Percentiles rank a stretch among this genome's conserved stretches.
These are phyloP conservation scores for Craniophora ligustri DNA, from an alignment of 2,888 invertebrate genomes.

Conservation along the genomic window DNA sequence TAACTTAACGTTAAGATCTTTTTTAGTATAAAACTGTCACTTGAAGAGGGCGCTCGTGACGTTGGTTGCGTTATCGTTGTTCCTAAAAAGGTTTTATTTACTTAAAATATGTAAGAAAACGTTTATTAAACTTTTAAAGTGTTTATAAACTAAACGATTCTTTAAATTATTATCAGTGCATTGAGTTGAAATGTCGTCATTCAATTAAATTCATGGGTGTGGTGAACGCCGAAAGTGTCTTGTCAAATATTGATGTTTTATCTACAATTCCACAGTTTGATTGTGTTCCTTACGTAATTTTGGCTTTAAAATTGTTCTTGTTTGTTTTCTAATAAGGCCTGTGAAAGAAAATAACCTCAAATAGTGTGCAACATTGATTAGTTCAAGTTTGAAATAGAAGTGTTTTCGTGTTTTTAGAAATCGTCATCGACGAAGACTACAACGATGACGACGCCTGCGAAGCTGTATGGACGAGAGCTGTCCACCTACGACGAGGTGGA, in stretches of 20 bases:
- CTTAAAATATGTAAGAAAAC: slow-evolving; percentile 62
- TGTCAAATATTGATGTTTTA: slow-evolving; percentile 66
- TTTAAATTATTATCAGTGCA: slow-evolving; percentile 2
- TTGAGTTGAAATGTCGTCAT: slow-evolving; percentile 50
- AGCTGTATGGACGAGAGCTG: slow-evolving; percentile 96
- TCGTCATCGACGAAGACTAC: slow-evolving; percentile 96
- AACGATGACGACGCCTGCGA: slow-evolving; percentile 96
- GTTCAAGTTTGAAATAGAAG: slow-evolving; percentile 50
- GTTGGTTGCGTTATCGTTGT: slow-evolving; percentile 45
- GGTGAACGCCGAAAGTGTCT: slow-evolving; percentile 74
- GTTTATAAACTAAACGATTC: slow-evolving; percentile 1
- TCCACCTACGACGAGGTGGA: slow-evolving; percentile 98
- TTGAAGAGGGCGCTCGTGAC: slow-evolving; percentile 69
- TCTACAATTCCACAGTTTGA: slow-evolving; percentile 67
- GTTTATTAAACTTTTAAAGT: slow-evolving; percentile 1
- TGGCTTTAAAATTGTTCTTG: slow-evolving; percentile 33
- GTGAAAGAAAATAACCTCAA: slow-evolving; percentile 47
- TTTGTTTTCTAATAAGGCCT: slow-evolving; percentile 17
- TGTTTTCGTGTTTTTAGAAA: slow-evolving; percentile 90
- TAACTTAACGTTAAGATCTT: slow-evolving; percentile 64
- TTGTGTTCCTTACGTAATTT: slow-evolving; percentile 57
- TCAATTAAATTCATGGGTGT: slow-evolving; percentile 77
- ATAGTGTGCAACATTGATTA: slow-evolving; percentile 38
- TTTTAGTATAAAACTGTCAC: slow-evolving; percentile 79
- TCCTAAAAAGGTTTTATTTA: slow-evolving; percentile 46